Evolutionary conservation across 1,140 invertebrate species (phyloP).

Genomic region (Papilio xuthus): DNA sequence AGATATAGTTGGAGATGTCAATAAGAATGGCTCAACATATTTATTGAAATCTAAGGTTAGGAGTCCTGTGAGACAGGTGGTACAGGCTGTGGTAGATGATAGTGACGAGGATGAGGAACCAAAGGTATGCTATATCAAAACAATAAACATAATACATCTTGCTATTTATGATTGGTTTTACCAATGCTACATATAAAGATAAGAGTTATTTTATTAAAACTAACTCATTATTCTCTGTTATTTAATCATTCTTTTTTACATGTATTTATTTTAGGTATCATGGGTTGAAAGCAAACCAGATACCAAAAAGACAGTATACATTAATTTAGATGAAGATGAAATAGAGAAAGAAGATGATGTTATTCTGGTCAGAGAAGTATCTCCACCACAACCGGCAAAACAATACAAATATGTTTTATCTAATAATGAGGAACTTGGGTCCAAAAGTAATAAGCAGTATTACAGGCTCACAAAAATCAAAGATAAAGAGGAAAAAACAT

Average conservation of each 20-base stretch:
- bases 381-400: conserved; percentile 51
- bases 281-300: conserved; percentile 61
- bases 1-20: conserved; percentile 56
- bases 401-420: conserved; percentile 61
- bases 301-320: conserved; percentile 58
- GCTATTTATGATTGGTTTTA: neutral
- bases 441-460: conserved; percentile 49
- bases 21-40: conserved; percentile 57
- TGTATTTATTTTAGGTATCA: conserved; percentile 59
- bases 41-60: conserved; percentile 61
- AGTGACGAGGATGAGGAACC: conserved; percentile 62
- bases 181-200: neutral
- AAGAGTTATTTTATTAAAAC: no score
- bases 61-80: conserved; percentile 58
- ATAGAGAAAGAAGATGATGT: conserved; percentile 47
- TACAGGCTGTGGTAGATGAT: conserved; percentile 63
- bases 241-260: neutral
- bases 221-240: no score
- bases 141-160: neutral
- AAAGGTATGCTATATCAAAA: conserved; percentile 54
- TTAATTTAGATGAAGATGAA: conserved; percentile 61
- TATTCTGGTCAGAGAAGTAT: conserved; percentile 67
- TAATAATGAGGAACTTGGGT: conserved; percentile 47
- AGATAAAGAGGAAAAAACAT: conserved; percentile 52
- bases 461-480: conserved; percentile 59